Evolutionary conservation across 2,888 invertebrate genomes (phyloP), one percentile per base, ranked within the genome.

Genomic region (Magallana nippona): DNA sequence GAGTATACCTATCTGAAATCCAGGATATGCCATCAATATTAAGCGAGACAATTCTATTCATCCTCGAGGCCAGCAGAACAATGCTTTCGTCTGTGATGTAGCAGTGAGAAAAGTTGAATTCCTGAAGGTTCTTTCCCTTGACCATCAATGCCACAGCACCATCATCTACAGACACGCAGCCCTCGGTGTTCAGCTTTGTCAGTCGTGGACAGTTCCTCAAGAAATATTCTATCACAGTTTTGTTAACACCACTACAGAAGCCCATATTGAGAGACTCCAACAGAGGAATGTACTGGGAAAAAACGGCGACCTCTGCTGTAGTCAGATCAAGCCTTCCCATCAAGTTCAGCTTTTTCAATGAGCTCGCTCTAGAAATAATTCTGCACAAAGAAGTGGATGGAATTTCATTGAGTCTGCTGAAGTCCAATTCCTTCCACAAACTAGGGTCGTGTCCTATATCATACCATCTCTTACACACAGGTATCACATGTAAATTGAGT

Each of bases 11-110:
- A 77, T 91, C 91, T 57, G 87, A 88, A 10, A 91, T 89, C 84
- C 88, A 89, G 60, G 89, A 86, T 44, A 90, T 91, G 22, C 91
- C 92, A 86, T 92, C 92, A 78, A 91, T 86, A 79, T 91, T 91
- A 10, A 91, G 85, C 44, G 85, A 85, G 17, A 85, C 81, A n/a
- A 92, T 86, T 10, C 82, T 77, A 1, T 81, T 27, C 15, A 91
- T 78, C 55, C 86, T 80, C 60, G 85, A 83, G 19, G 90, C 86
- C 82, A 92, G 71, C 57, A 87, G 82, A 22, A 79, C 79, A 10
- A 91, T 27, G 19, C 88, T 89, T 0, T 85, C 86, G 82, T 91
- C 89, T 57, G 85, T 83, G n/a, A 91, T 82, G n/a, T 82, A 44
- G 83, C 91, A 90, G 83, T 92, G 90, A 10, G 91, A 91, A 19